Conservation (phyloP, 1,140 invertebrate species). For the Agrilus planipennis region DNA sequence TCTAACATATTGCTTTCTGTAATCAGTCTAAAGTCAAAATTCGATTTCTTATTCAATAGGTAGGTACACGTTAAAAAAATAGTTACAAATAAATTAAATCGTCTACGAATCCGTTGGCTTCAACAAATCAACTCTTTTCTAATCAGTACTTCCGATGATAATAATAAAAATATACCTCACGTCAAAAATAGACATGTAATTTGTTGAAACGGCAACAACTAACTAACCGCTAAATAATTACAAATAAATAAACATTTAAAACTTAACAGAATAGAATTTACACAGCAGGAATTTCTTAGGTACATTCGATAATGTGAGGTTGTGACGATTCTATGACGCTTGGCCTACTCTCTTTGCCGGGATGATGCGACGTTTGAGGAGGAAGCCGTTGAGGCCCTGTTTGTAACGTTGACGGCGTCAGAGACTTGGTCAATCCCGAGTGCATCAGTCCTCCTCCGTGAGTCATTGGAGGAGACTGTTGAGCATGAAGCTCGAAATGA, state of each 20-base stretch:
- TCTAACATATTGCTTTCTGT: too few relatives aligned
- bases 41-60: too few relatives aligned
- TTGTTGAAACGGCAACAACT: too few relatives aligned
- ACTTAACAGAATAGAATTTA: slow-evolving; percentile 20
- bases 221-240: too few relatives aligned
- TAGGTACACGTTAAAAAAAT: too few relatives aligned
- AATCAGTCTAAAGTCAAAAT: too few relatives aligned
- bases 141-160: too few relatives aligned
- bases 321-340: slow-evolving; percentile 75
- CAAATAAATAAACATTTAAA: slow-evolving; percentile 24
- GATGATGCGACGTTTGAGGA: slow-evolving; percentile 27
- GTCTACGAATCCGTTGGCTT: too few relatives aligned
- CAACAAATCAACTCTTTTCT: too few relatives aligned
- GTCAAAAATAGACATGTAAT: too few relatives aligned
- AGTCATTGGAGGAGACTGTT: slow-evolving; percentile 20
- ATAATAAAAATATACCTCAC: too few relatives aligned
- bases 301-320: slow-evolving; percentile 78
- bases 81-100: too few relatives aligned
- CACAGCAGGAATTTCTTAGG: slow-evolving; percentile 43
- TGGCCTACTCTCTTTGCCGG: slow-evolving; percentile 53
- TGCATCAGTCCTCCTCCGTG: slow-evolving; percentile 38
- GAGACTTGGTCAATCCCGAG: slow-evolving; percentile 31
- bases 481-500: slow-evolving; percentile 28
- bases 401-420: slow-evolving; percentile 30
- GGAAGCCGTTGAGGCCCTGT: slow-evolving; percentile 27